Evolutionary conservation across 2,113 vertebrate genomes (phyloP).

Genomic region (Hypomesus transpacificus): DNA sequence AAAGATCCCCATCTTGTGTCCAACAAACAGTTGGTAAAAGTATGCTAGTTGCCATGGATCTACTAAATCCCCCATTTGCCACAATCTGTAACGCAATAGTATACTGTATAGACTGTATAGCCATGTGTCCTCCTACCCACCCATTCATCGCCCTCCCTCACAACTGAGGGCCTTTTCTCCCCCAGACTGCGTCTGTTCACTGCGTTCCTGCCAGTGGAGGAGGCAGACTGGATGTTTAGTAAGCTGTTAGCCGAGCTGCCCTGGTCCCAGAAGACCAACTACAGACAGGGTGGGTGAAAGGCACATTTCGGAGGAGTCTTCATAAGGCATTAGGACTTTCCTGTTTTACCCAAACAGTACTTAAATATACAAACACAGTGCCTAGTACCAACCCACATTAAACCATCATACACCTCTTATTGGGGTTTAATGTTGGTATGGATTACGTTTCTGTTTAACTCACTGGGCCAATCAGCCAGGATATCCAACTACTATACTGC

Average conservation of each 20-base stretch:
- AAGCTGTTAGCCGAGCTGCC: conserved; percentile 82
- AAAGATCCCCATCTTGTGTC: too few species aligned
- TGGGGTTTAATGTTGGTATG: too few species aligned
- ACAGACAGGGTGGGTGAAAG: conserved; percentile 72
- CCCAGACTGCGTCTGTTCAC: conserved; percentile 78
- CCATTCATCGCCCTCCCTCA: neutral
- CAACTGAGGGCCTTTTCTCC: neutral
- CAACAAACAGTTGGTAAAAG: too few species aligned
- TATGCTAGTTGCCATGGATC: too few species aligned
- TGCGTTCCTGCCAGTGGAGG: conserved; percentile 76
- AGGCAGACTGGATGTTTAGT: conserved; percentile 88
- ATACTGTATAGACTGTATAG: neutral
- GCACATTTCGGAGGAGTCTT: neutral
- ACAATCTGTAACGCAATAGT: neutral
- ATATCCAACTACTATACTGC: too few species aligned
- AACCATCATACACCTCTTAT: too few species aligned
- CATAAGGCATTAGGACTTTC: neutral
- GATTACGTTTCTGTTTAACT: too few species aligned
- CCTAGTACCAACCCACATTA: too few species aligned
- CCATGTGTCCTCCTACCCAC: neutral
- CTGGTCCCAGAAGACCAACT: conserved; percentile 87
- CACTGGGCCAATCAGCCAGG: too few species aligned
- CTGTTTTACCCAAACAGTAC: too few species aligned
- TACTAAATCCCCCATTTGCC: too few species aligned
- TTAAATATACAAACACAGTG: too few species aligned